Evolutionary conservation across 2,888 invertebrate species (phyloP).

Genomic region (Euplexia lucipara): DNA sequence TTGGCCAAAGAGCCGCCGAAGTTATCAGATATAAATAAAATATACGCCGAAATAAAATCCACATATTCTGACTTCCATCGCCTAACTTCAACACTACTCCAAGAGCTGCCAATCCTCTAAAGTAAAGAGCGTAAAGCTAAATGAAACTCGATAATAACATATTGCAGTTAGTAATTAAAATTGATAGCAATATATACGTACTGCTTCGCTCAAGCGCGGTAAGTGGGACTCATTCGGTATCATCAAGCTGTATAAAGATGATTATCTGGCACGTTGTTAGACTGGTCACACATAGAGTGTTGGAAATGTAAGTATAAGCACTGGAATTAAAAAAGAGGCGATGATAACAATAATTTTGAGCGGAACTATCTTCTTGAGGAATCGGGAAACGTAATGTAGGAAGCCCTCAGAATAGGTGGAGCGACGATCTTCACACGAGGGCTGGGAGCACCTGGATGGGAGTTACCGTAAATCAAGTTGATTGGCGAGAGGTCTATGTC

Average conservation of each 20-base stretch:
- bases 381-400: too few relatives aligned
- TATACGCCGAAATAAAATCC: too few relatives aligned
- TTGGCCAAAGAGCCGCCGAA: too few relatives aligned
- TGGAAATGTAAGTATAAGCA: neutral
- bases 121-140: conserved; percentile 53
- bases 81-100: neutral
- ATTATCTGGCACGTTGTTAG: conserved; percentile 34
- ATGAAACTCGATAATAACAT: conserved; percentile 57
- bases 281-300: neutral
- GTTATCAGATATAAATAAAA: too few relatives aligned
- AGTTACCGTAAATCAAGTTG: too few relatives aligned
- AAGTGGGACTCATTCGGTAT: conserved; percentile 43
- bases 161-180: conserved; percentile 40
- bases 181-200: conserved; percentile 38
- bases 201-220: conserved; percentile 43
- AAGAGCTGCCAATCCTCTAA: conserved; percentile 8
- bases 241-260: conserved; percentile 31
- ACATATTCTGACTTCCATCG: neutral
- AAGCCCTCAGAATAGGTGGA: too few relatives aligned
- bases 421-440: too few relatives aligned
- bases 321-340: neutral
- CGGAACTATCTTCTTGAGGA: too few relatives aligned
- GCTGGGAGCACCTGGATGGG: too few relatives aligned
- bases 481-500: too few relatives aligned
- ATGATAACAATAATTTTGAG: too few relatives aligned